phyloP scores from a whole-genome alignment of 1,140 invertebrate genomes.

The Adelges cooleyi region DNA sequence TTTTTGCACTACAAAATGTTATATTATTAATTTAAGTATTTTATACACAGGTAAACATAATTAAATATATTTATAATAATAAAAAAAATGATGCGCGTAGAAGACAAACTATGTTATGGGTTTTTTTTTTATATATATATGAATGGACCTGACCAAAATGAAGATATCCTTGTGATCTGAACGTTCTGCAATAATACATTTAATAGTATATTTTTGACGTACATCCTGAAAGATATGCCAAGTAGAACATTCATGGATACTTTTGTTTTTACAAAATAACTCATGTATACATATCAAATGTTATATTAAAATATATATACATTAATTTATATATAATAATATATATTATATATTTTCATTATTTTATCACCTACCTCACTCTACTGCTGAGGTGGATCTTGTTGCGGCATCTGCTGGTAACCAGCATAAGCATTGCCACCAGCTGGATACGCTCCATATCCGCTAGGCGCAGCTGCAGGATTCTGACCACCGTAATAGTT shows the following conservation, averaged over 20 bases:
- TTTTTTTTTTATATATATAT: slow-evolving; percentile 22
- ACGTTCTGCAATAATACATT: slow-evolving; percentile 25
- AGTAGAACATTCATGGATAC: slow-evolving; percentile 1
- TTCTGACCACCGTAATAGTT: slow-evolving; percentile 17
- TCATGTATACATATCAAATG: no score
- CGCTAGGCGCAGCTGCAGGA: slow-evolving; percentile 11
- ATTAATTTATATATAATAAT: no score
- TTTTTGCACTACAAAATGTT: slow-evolving; percentile 25
- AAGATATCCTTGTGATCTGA: slow-evolving; percentile 22
- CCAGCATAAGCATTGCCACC: slow-evolving; percentile 15
- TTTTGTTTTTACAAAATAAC: neutral
- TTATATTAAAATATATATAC: no score
- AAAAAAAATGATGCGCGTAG: slow-evolving; percentile 14
- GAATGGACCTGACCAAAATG: slow-evolving; percentile 27
- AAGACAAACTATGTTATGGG: slow-evolving; percentile 19
- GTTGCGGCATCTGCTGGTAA: slow-evolving; percentile 15
- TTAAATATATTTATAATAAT: slow-evolving; percentile 23
- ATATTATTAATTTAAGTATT: slow-evolving; percentile 21
- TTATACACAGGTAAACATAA: slow-evolving; percentile 25
- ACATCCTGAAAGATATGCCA: slow-evolving; percentile 13
- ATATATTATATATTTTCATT: no score
- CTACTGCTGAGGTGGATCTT: slow-evolving; percentile 23
- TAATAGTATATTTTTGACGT: slow-evolving; percentile 26
- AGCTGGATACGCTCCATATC: slow-evolving; percentile 14
- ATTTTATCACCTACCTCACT: slow-evolving; percentile 11